Base-by-base conservation (phyloP, 2,797 vertebrate genomes). In the Pangasius mekongensis region DNA sequence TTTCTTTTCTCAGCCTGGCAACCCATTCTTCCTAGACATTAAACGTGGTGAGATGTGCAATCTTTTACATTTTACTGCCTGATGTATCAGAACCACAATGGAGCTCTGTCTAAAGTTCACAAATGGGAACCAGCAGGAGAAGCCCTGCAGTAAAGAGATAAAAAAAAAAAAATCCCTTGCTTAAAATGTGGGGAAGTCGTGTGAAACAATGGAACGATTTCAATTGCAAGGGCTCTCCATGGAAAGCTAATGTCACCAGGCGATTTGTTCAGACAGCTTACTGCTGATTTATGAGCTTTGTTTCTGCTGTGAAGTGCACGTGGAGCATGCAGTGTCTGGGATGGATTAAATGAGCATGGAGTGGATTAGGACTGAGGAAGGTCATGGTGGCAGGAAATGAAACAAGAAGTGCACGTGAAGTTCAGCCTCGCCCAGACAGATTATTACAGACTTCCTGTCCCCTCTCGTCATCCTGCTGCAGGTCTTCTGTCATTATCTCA, bases 41-140 rank as follows among this genome's bases (percentile, higher is more conserved):
- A 67, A 76, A 76, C 80, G 11, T 58, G 13, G 3, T 66, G 74
- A 74, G 80, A 86, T 80, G 24, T 85, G 49, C 54, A 62, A 60
- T 89, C 74, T 85, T 89, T 88, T 52, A 83, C 71, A 39, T 18
- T 90, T 87, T 78, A 89, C 90, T 87, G 73, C 85, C 82, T 83
- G 88, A 86, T 86, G 88, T 89, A 89, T 91, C 27, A 91, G 67
- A 69, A 67, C 87, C 87, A 86, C 85, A 91, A 91, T 92, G 84
- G 89, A 89, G 93, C 54, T 56, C 76, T 77, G 89, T 92, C 90
- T 90, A 91, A 91, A 93, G 90, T 71, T 56, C 64, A 86, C 88
- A 89, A 90, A 92, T 87, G 84, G 56, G 91, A 91, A 91, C 89
- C 90, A 91, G 87, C 76, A 60, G 78, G 87, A 73, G 71, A 86